Percentiles rank a stretch among this genome's conserved stretches.
These are phyloP conservation scores for Catotricha subobsoleta DNA, from an alignment of 2,888 invertebrate species.

Conservation along the genomic window DNA sequence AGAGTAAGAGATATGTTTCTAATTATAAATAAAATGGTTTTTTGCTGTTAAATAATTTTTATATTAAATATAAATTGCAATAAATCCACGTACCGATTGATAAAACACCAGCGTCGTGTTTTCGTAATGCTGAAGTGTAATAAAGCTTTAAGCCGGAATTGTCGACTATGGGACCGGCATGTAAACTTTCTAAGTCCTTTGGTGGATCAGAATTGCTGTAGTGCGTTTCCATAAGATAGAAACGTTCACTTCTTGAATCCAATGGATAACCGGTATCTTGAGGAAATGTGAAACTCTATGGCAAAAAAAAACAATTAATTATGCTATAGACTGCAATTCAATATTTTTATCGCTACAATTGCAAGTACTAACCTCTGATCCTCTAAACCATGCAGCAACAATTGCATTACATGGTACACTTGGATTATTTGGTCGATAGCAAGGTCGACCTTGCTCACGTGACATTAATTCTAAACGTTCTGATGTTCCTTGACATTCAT, in stretches of 20 bases:
- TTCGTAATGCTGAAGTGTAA: conserved; percentile 37
- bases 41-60: no score
- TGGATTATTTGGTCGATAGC: conserved; percentile 31
- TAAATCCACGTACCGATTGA: conserved; percentile 29
- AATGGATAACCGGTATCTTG: conserved; percentile 43
- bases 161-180: conserved; percentile 24
- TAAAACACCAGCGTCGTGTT: conserved; percentile 42
- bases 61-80: no score
- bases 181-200: conserved; percentile 6
- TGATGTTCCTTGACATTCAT: conserved; percentile 38
- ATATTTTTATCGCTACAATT: no score
- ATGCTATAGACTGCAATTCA: no score
- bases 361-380: conserved; percentile 32
- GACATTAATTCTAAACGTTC: conserved; percentile 31
- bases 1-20: no score
- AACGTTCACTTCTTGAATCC: conserved; percentile 34
- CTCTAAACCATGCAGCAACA: conserved; percentile 40
- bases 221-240: conserved; percentile 44
- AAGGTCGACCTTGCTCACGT: conserved; percentile 31
- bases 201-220: conserved; percentile 21
- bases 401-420: conserved; percentile 37
- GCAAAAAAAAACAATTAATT: no score
- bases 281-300: conserved; percentile 38
- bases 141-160: conserved; percentile 39
- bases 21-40: no score